Evolutionary conservation across 2,113 vertebrate genomes (phyloP).

Genomic region (Menidia beryllina): DNA sequence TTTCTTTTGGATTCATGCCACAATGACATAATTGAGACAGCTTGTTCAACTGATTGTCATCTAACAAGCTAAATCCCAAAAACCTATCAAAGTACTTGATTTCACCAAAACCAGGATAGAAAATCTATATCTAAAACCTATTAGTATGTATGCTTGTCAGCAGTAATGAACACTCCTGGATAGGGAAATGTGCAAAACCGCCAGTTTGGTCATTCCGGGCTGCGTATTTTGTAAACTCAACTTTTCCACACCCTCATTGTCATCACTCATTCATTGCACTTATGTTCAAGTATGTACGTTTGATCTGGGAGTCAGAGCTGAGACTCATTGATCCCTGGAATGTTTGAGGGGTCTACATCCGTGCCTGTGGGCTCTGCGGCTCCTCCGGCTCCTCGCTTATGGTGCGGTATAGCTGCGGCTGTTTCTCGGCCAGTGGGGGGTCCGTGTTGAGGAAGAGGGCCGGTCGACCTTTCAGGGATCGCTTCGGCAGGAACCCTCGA

Average conservation of each 20-base stretch:
- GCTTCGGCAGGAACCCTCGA: conserved; percentile 76
- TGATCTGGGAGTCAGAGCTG: not conserved
- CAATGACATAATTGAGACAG: no score
- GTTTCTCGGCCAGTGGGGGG: conserved; percentile 61
- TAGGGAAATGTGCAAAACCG: not conserved
- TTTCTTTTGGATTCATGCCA: no score
- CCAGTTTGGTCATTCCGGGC: no score
- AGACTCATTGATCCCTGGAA: not conserved
- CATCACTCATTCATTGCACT: conserved; percentile 12
- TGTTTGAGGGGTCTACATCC: not conserved
- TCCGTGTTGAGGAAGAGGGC: conserved; percentile 59
- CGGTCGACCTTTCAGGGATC: conserved; percentile 37
- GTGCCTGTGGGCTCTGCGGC: not conserved
- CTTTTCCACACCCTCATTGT: not conserved
- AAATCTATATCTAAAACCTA: not conserved
- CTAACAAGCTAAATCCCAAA: no score
- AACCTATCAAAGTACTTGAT: no score
- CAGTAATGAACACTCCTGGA: not conserved
- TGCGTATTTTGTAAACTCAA: not conserved
- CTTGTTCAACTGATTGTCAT: no score
- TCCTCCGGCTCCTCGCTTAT: conserved; percentile 59
- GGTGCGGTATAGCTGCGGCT: conserved; percentile 76
- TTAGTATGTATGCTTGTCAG: not conserved
- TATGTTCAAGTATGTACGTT: not conserved
- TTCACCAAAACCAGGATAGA: no score